Conservation (phyloP, 2,888 invertebrate genomes). For the Eucera pruinosa region DNA sequence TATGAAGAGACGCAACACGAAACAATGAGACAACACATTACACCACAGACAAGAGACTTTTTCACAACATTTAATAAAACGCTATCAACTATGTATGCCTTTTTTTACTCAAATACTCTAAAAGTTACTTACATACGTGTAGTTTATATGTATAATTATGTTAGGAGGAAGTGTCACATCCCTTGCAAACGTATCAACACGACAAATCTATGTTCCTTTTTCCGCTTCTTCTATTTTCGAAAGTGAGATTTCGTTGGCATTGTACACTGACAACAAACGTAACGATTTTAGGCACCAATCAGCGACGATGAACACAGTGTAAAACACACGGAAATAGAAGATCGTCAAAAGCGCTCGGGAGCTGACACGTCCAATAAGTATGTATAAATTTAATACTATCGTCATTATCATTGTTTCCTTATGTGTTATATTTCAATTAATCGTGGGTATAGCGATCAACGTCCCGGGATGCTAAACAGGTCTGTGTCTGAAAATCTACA, state of each 20-base stretch:
- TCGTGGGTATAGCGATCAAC: constrained; percentile 75
- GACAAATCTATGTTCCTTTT: constrained; percentile 45
- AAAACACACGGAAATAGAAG: constrained; percentile 49
- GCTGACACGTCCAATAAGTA: constrained; percentile 78
- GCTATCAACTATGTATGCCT: constrained; percentile 83
- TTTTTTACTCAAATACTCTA: constrained; percentile 83
- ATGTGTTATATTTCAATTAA: constrained; percentile 73
- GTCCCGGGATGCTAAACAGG: constrained; percentile 77
- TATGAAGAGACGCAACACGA: constrained; percentile 41
- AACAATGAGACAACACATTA: constrained; percentile 67
- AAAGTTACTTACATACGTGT: constrained; percentile 82
- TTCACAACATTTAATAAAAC: constrained; percentile 83
- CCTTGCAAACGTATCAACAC: constrained; percentile 71
- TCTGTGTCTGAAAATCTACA: constrained; percentile 73
- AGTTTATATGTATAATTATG: constrained; percentile 78
- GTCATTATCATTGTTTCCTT: constrained; percentile 76
- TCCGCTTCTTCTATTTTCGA: constrained; percentile 45
- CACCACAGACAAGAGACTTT: constrained; percentile 70
- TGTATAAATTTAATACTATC: constrained; percentile 82
- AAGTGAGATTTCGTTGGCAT: constrained; percentile 41
- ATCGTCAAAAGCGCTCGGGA: constrained; percentile 70
- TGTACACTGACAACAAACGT: constrained; percentile 55
- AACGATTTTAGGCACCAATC: constrained; percentile 68
- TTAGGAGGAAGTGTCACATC: constrained; percentile 76
- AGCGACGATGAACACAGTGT: constrained; percentile 65